phyloP scores from a whole-genome alignment of 2,888 invertebrate genomes.

The Agriopis aurantiaria region DNA sequence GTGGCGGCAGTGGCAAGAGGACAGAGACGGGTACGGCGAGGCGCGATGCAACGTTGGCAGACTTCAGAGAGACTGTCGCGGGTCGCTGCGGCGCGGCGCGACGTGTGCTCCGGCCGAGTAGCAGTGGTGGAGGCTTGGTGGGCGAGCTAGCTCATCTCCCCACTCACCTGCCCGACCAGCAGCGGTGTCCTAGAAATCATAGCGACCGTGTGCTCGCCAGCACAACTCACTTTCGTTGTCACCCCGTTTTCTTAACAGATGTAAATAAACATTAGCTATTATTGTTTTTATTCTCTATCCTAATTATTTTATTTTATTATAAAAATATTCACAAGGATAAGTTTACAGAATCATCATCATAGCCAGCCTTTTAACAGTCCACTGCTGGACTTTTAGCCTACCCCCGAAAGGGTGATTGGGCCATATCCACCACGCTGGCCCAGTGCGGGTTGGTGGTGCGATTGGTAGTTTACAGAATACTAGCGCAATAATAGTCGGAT shows the following conservation, averaged over 20 bases:
- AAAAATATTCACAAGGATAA: neutral
- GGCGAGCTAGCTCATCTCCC: slow-evolving; percentile 44
- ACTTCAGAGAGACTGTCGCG: slow-evolving; percentile 48
- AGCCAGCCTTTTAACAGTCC: too few species aligned
- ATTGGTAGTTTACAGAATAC: too few species aligned
- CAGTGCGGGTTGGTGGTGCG: too few species aligned
- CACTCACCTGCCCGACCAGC: slow-evolving; percentile 19
- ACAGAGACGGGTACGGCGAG: slow-evolving; percentile 23
- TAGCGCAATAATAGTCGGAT: too few species aligned
- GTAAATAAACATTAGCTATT: slow-evolving; percentile 7
- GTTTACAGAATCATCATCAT: too few species aligned
- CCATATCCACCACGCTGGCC: too few species aligned
- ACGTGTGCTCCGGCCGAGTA: slow-evolving; percentile 8
- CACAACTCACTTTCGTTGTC: slow-evolving; percentile 75
- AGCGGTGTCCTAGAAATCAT: slow-evolving; percentile 72
- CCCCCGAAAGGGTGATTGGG: too few species aligned
- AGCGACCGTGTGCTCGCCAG: slow-evolving; percentile 52
- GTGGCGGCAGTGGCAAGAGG: slow-evolving; percentile 26
- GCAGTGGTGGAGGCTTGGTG: slow-evolving; percentile 39
- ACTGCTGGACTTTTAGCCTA: too few species aligned
- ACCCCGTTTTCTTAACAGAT: slow-evolving; percentile 60
- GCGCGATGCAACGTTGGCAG: slow-evolving; percentile 53
- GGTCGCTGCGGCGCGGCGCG: slow-evolving; percentile 38
- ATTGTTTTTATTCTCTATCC: neutral
- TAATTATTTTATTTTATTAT: neutral